Base-by-base conservation (phyloP, 1,140 invertebrate species). In the Eriocheir sinensis region DNA sequence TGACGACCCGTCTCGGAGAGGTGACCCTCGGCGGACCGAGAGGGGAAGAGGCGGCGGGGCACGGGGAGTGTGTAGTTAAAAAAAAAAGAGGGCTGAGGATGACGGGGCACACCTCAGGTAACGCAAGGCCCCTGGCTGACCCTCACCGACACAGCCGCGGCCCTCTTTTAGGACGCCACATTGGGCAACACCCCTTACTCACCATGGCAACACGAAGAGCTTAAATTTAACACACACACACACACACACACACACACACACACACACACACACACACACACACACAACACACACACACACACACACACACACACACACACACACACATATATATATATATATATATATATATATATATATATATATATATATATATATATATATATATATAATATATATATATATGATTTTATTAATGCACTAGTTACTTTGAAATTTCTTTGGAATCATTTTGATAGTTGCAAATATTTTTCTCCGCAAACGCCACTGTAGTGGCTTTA, bases 301-400 rank as follows among this genome's bases (percentile, higher is more conserved):
- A n/a, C 34, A 88, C 40, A 88, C 40, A 88, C 40, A 88, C 40
- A 88, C n/a, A n/a, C n/a, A n/a, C n/a, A n/a, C n/a, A n/a, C n/a
- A n/a, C n/a, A n/a, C 34, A 88, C 40, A 88, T 88, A 88, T 88
- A 88, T 88, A 88, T 88, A 88, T 88, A 88, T 88, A 38, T 88
- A 88, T 88, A 88, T 88, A 88, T 88, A 88, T 40, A 88, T 88
- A 88, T 88, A 88, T 88, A 88, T 88, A 88, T 88, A 88, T 88
- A 88, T 88, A 40, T 88, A 88, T 88, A 88, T 88, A 88, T 88
- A 88, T 88, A 88, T 88, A 88, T 88, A 88, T 88, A 88, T 88
- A 88, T 88, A 88, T 88, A 88, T 88, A 88, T 88, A 88, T 72
- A 30, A 88, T 88, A 88, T 88, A 85, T 85, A 85, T 85, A 85